Evolutionary conservation across 2,797 vertebrate genomes (phyloP), one percentile per base, ranked within the genome.

Genomic region (Heterohyrax brucei): DNA sequence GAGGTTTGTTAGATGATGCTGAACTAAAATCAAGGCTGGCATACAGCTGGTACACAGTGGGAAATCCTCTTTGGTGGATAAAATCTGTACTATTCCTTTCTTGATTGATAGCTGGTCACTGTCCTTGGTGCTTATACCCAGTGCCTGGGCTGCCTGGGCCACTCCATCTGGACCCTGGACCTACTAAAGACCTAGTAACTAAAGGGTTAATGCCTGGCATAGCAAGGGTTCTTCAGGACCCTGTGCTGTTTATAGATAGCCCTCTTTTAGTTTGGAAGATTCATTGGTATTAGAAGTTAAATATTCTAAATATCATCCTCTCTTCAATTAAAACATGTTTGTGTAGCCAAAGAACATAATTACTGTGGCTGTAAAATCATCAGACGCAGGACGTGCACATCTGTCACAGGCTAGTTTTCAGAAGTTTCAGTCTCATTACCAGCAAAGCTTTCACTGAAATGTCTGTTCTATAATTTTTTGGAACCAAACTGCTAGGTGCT

Each of bases 61-160:
- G 33, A 73, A 14, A 80, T 44, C 39, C n/a, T 80, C 21, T 14
- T 59, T 50, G 89, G 61, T 77, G 14, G 24, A 72, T 64, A 91
- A 50, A 89, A 77, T 64, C 4, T 80, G 79, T 89, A 92, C 68
- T 79, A 80, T 79, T 85, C 78, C 24, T 66, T 66, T 39, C 44
- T 6, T 64, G 44, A 48, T 75, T 87, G 30, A 6, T 82, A 76
- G 46, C 12, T 18, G 68, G 75, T 19, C 39, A 94, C 48, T 61
- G 16, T 78, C 61, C 68, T 81, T 21, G 53, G 50, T 62, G 30
- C 18, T 24, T 10, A 92, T 9, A 50, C 7, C 1, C 1, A 28
- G 16, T 68, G 10, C 59, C 66, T 90, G 44, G 59, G 28, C 39
- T 75, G 9, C 72, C 26, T 87, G 24, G 46, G 13, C 30, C 16